Percentiles rank a stretch among this genome's conserved stretches.
Evolutionary conservation across 1,140 invertebrate species (phyloP).

Genomic region (Neodiprion lecontei): DNA sequence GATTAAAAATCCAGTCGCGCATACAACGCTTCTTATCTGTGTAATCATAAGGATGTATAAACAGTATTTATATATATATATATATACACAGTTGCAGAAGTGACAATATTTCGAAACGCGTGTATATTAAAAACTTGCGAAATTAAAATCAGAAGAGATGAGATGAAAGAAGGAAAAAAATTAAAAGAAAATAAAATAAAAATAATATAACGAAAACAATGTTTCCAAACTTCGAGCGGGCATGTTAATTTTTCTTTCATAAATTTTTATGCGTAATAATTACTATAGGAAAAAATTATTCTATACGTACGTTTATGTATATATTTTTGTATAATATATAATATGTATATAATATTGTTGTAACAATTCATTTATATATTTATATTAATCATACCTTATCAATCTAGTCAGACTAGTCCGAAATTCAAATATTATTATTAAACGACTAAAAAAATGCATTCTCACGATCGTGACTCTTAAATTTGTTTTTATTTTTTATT

Average conservation of each 20-base stretch:
- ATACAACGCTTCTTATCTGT: too few relatives aligned
- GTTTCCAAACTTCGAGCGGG: not conserved
- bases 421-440: not conserved
- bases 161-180: too few relatives aligned
- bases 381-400: not conserved
- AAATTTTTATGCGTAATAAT: not conserved
- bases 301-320: not conserved
- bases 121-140: too few relatives aligned
- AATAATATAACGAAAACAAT: too few relatives aligned
- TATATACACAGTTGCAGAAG: too few relatives aligned
- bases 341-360: not conserved
- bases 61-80: too few relatives aligned
- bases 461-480: not conserved
- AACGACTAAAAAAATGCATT: too few relatives aligned
- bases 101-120: too few relatives aligned
- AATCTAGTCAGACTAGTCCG: constrained; percentile 16
- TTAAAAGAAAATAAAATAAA: too few relatives aligned
- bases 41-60: too few relatives aligned
- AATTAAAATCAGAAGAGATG: too few relatives aligned
- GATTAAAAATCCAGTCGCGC: not conserved
- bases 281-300: not conserved
- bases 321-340: not conserved
- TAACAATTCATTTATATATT: not conserved
- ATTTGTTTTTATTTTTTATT: not conserved
- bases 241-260: not conserved